phyloP scores from a whole-genome alignment of 2,797 vertebrate species.

The Chelmon rostratus region DNA sequence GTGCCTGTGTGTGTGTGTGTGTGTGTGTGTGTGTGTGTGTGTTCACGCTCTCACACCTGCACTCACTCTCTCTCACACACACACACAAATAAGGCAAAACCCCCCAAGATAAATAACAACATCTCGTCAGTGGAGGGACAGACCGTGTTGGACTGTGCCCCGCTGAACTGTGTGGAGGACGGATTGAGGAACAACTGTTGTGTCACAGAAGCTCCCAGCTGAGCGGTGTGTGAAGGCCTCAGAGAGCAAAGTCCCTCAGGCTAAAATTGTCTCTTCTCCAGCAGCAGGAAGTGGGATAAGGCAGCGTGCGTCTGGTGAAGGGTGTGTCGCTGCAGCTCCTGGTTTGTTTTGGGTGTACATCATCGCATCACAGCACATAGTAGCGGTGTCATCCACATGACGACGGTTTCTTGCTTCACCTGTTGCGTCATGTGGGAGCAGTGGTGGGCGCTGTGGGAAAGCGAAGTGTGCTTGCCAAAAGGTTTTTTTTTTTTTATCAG shows the following conservation, averaged over 20 bases:
- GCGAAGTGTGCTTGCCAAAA: conserved; percentile 25
- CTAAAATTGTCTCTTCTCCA: conserved; percentile 65
- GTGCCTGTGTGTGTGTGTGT: background rate
- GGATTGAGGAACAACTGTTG: conserved; percentile 66
- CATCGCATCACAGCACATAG: conserved; percentile 31
- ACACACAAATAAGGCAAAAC: background rate
- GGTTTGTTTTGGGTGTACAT: conserved; percentile 47
- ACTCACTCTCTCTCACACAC: conserved; percentile 7
- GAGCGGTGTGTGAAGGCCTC: conserved; percentile 58
- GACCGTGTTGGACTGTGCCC: conserved; percentile 39
- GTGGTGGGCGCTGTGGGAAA: conserved; percentile 16
- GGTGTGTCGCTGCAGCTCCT: conserved; percentile 63
- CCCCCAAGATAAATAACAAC: background rate
- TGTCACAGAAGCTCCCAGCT: conserved; percentile 67
- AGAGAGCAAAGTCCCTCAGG: conserved; percentile 65
- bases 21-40: too few relatives aligned
- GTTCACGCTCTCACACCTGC: too few relatives aligned
- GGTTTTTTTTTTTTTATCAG: background rate
- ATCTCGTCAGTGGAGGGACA: background rate
- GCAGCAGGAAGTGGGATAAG: conserved; percentile 70
- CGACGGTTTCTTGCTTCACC: conserved; percentile 34
- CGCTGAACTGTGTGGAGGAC: conserved; percentile 59
- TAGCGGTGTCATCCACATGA: conserved; percentile 41
- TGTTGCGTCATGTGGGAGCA: conserved; percentile 60
- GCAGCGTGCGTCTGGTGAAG: conserved; percentile 57